Evolutionary conservation across 2,888 invertebrate species (phyloP).

Genomic region (Leucoma salicis): DNA sequence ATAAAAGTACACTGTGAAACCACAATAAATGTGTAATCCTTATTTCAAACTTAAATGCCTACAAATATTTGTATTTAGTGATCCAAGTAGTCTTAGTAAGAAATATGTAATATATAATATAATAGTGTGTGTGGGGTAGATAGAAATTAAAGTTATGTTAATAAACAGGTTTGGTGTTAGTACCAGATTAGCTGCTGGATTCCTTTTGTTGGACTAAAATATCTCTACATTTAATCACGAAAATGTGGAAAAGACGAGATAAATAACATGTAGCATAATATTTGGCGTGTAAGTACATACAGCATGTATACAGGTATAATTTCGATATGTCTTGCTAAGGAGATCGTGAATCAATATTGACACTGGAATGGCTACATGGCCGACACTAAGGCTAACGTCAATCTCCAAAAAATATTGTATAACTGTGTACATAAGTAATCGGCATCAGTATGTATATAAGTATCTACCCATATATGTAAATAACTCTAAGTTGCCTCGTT

Average conservation of each 20-base stretch:
- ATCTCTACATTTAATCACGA: no score
- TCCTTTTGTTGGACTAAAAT: no score
- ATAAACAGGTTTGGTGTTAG: no score
- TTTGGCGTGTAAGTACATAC: not conserved
- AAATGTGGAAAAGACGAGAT: constrained; percentile 16
- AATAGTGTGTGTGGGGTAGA: no score
- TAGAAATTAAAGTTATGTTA: no score
- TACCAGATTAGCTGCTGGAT: no score
- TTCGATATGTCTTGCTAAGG: constrained; percentile 44
- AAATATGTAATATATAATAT: no score
- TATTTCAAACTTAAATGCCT: no score
- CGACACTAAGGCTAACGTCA: constrained; percentile 23
- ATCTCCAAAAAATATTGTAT: constrained; percentile 11
- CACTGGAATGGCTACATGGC: constrained; percentile 37
- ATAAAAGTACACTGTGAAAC: no score
- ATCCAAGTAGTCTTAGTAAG: no score
- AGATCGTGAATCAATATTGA: constrained; percentile 52
- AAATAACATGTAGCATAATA: constrained; percentile 6
- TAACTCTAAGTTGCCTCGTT: not conserved
- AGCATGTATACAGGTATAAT: constrained; percentile 29
- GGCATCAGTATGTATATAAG: not conserved
- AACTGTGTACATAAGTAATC: constrained; percentile 3
- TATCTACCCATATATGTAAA: not conserved
- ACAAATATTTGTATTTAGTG: no score
- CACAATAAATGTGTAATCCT: no score